Evolutionary conservation across 2,888 invertebrate genomes (phyloP).

Genomic region (Pemphredon lugubris): DNA sequence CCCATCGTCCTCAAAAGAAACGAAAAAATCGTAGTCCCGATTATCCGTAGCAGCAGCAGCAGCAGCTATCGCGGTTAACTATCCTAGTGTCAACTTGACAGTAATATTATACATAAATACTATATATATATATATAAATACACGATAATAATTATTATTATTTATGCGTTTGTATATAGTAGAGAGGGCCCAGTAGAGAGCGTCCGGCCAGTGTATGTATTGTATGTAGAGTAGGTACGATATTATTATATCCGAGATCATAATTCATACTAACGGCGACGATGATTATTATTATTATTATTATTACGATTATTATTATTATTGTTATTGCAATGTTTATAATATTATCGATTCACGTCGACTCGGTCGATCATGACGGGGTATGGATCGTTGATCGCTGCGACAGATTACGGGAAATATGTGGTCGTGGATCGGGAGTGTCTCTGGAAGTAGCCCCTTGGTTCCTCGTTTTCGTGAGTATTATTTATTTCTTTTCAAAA

Average conservation of each 20-base stretch:
- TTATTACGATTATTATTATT: constrained; percentile 74
- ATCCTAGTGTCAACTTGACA: constrained; percentile 62
- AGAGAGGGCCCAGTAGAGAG: constrained; percentile 73
- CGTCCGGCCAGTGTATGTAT: constrained; percentile 79
- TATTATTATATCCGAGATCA: constrained; percentile 69
- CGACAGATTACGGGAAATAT: constrained; percentile 57
- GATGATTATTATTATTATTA: constrained; percentile 74
- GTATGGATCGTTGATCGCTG: constrained; percentile 62
- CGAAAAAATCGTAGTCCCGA: constrained; percentile 51
- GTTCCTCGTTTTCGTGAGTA: constrained; percentile 49
- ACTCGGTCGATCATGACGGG: constrained; percentile 66
- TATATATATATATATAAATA: constrained; percentile 74
- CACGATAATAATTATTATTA: constrained; percentile 76
- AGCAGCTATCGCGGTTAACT: constrained; percentile 55
- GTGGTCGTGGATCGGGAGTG: not conserved
- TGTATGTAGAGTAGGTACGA: constrained; percentile 80
- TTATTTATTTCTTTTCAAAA: constrained; percentile 59
- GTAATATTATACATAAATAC: constrained; percentile 69
- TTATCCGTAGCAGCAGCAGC: constrained; percentile 51
- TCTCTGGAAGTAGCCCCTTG: constrained; percentile 4
- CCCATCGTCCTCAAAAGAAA: constrained; percentile 7
- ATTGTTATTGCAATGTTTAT: constrained; percentile 80
- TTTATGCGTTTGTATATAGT: constrained; percentile 81
- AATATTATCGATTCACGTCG: constrained; percentile 73
- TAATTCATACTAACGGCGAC: constrained; percentile 75